These are phyloP conservation scores for Actinia tenebrosa DNA, from an alignment of 64 coral and sea anemone genomes.

Conservation along the genomic window DNA sequence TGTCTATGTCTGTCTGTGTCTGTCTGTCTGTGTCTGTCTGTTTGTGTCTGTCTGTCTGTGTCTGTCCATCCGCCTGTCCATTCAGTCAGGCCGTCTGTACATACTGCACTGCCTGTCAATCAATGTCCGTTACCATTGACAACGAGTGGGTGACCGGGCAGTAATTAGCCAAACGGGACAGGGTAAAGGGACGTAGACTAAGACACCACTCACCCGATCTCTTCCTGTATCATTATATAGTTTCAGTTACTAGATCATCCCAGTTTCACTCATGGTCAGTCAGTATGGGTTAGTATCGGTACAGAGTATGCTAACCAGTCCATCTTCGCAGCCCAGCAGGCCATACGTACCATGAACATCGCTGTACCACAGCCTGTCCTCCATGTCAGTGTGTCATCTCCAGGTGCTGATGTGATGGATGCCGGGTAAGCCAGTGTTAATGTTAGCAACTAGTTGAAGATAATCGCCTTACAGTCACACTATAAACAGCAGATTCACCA, in stretches of 20 bases:
- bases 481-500: no score
- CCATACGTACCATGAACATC: constrained; percentile 24
- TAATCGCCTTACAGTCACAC: no score
- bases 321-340: constrained; percentile 54
- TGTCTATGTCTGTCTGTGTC: no score
- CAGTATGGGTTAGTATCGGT: constrained; percentile 64
- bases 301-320: constrained; percentile 56
- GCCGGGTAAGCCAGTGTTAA: background rate
- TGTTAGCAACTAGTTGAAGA: no score
- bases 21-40: no score
- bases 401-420: background rate
- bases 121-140: no score
- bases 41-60: no score
- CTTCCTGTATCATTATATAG: constrained; percentile 21
- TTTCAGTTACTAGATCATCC: constrained; percentile 57
- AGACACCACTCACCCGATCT: no score
- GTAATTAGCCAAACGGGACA: no score
- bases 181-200: no score
- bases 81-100: background rate
- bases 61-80: background rate
- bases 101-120: no score
- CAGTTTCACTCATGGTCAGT: constrained; percentile 29
- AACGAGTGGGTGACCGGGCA: no score
- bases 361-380: constrained; percentile 42
- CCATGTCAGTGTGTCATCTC: background rate